Percentiles rank a stretch among this genome's conserved stretches.
These are phyloP conservation scores for Deroptyus accipitrinus DNA, from an alignment of 2,113 vertebrate species.

Conservation along the genomic window DNA sequence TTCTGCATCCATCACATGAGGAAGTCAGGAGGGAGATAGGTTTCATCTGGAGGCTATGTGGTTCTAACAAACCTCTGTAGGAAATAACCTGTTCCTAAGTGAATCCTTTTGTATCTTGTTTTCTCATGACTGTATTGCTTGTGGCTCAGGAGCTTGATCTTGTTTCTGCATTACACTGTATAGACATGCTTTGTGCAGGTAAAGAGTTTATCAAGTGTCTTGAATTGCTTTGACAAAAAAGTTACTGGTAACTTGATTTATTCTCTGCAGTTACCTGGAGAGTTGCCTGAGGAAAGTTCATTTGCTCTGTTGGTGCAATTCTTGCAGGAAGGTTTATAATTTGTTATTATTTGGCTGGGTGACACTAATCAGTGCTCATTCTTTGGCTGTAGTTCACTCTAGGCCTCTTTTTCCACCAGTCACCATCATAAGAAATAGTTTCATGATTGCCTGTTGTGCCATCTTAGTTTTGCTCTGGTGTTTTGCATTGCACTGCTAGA, in stretches of 20 bases:
- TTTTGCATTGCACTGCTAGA: neutral
- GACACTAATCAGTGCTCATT: too few relatives aligned
- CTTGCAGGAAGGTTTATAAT: neutral
- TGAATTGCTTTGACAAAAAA: neutral
- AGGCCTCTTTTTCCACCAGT: neutral
- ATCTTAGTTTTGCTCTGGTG: neutral
- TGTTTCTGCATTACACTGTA: neutral
- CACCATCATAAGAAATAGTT: neutral
- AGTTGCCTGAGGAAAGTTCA: neutral
- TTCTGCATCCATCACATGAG: neutral
- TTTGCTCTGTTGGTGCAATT: neutral
- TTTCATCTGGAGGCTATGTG: neutral
- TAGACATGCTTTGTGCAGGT: neutral
- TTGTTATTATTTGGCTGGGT: neutral
- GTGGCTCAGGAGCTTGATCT: neutral
- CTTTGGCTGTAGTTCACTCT: neutral
- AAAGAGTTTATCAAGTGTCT: neutral
- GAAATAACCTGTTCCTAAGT: neutral
- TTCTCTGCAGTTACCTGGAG: neutral
- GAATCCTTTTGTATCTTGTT: neutral
- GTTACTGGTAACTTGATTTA: neutral
- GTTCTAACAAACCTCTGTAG: neutral
- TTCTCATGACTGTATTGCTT: neutral
- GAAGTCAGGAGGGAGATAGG: neutral
- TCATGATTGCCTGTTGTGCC: neutral